These are phyloP conservation scores for Drosophila cardini DNA, from an alignment of 1,140 invertebrate genomes.

Conservation along the genomic window DNA sequence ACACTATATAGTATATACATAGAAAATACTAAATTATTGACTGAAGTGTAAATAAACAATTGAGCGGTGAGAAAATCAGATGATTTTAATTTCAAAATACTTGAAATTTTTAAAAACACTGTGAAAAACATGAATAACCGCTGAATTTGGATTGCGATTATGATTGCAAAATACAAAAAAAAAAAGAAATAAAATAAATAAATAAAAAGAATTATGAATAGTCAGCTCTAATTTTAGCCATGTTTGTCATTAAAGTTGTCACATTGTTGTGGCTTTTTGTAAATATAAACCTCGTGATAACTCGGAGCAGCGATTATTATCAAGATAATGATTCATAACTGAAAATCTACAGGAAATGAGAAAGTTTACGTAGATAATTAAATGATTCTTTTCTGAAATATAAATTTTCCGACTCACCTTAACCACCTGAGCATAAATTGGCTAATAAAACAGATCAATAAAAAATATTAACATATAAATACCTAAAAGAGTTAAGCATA, in stretches of 20 bases:
- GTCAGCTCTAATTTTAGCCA: constrained; percentile 34
- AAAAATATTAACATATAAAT: background rate
- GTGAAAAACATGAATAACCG: background rate
- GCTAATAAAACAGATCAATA: background rate
- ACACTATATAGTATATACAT: no score
- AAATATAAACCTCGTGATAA: constrained; percentile 6
- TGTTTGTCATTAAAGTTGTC: constrained; percentile 30
- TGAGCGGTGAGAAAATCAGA: background rate
- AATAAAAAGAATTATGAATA: constrained; percentile 25
- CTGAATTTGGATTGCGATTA: background rate
- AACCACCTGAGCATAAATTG: background rate
- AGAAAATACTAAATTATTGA: constrained; percentile 19
- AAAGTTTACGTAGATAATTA: background rate
- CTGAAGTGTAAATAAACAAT: constrained; percentile 22
- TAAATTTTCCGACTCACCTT: background rate
- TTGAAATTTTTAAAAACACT: background rate
- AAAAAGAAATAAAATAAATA: no score
- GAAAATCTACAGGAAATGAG: background rate
- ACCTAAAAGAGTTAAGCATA: constrained; percentile 3
- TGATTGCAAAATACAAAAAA: no score
- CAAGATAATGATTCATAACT: constrained; percentile 10
- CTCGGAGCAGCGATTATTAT: background rate
- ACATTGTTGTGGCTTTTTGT: background rate
- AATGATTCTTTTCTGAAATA: background rate
- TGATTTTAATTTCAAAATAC: constrained; percentile 1